Conservation (phyloP, 2,888 invertebrate species). For the Eilema sororculum region DNA sequence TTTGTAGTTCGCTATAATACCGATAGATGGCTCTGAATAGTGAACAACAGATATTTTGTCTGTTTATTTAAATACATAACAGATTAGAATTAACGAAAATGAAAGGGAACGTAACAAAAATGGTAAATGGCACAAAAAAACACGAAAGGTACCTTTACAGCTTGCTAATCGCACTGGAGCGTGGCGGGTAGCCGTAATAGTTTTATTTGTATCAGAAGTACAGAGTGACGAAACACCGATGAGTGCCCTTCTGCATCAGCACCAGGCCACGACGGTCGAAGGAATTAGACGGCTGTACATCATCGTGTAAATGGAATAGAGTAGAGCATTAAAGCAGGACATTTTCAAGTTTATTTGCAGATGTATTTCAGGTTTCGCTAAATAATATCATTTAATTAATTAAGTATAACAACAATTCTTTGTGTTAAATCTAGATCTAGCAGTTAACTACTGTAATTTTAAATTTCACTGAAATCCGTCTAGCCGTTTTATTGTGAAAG, state of each 20-base stretch:
- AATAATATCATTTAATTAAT: too few relatives aligned
- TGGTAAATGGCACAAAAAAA: neutral
- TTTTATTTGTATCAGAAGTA: neutral
- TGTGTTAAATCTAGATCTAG: too few relatives aligned
- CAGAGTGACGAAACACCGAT: neutral
- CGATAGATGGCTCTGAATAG: neutral
- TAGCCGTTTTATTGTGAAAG: neutral
- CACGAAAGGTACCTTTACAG: neutral
- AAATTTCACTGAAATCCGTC: neutral
- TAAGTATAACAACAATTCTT: too few relatives aligned
- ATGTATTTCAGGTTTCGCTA: neutral
- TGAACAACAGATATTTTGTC: neutral
- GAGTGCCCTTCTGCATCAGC: neutral
- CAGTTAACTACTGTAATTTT: neutral
- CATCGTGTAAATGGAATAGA: too few relatives aligned
- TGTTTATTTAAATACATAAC: neutral
- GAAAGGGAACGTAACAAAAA: conserved; percentile 2
- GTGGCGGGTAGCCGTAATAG: neutral
- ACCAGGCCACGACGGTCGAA: neutral
- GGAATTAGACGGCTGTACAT: neutral
- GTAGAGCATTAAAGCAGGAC: too few relatives aligned
- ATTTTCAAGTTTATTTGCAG: neutral
- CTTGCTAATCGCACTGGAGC: neutral
- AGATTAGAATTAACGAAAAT: neutral
- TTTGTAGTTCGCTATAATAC: neutral